phyloP scores from a whole-genome alignment of 2,888 invertebrate species.

The Macrophya annulata region DNA sequence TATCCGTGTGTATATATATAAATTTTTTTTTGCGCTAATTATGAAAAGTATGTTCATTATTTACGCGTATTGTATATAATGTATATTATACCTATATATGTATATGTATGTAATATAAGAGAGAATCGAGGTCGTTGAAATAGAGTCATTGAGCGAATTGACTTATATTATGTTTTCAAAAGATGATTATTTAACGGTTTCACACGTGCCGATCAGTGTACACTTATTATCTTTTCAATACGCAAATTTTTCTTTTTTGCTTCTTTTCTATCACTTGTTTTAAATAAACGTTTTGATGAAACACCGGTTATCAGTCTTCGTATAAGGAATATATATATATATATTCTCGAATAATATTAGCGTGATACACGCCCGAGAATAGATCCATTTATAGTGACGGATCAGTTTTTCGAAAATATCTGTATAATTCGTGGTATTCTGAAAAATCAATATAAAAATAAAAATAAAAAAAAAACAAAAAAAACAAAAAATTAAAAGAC shows the following conservation, averaged over 20 bases:
- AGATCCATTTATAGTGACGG: not conserved
- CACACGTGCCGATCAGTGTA: not conserved
- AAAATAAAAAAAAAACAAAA: too few species aligned
- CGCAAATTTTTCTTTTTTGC: not conserved
- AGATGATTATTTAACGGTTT: not conserved
- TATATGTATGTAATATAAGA: not conserved
- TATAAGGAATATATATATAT: not conserved
- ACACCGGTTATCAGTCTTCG: not conserved
- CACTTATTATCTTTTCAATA: not conserved
- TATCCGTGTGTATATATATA: not conserved
- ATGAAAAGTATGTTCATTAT: slow-evolving; percentile 3
- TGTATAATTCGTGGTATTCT: not conserved
- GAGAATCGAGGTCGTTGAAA: slow-evolving; percentile 11
- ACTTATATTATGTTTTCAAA: not conserved
- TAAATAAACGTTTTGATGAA: not conserved
- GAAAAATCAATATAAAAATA: too few species aligned
- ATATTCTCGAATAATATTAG: not conserved
- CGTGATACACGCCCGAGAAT: not conserved
- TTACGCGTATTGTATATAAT: not conserved
- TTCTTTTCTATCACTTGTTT: not conserved
- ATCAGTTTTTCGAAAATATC: not conserved
- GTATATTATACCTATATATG: not conserved
- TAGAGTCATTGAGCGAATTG: not conserved
- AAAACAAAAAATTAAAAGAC: too few species aligned
- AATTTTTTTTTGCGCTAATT: not conserved